Conservation (phyloP, 1,140 invertebrate genomes). For the Vanessa atalanta region DNA sequence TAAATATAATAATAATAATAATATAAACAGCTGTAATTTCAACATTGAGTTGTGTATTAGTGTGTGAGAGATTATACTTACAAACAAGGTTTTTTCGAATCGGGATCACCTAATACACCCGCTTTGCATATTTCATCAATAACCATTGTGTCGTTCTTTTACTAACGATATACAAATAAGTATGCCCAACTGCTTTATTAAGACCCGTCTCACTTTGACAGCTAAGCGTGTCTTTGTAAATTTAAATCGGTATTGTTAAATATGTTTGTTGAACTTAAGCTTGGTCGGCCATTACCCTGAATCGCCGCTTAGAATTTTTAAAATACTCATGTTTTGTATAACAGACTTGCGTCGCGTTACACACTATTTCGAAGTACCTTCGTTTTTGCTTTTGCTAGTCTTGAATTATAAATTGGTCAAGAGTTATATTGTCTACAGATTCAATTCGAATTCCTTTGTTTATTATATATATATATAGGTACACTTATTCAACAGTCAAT, state of each 20-base stretch:
- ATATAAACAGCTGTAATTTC: no score
- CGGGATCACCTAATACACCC: conserved; percentile 44
- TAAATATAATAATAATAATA: no score
- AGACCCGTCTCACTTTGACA: conserved; percentile 47
- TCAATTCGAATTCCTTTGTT: no score
- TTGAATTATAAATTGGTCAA: no score
- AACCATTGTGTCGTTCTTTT: conserved; percentile 52
- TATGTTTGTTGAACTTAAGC: conserved; percentile 27
- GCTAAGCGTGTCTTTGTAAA: conserved; percentile 46
- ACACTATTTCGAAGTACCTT: no score
- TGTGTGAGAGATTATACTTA: background rate
- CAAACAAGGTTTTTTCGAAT: conserved; percentile 16
- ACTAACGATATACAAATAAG: conserved; percentile 68
- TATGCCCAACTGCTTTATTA: conserved; percentile 46
- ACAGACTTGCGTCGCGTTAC: background rate
- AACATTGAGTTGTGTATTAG: no score
- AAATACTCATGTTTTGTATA: background rate
- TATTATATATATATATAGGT: no score
- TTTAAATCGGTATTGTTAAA: conserved; percentile 42
- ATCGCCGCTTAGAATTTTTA: conserved; percentile 13
- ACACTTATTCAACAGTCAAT: no score
- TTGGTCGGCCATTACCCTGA: conserved; percentile 21
- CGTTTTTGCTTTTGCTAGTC: no score
- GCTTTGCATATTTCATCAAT: conserved; percentile 71
- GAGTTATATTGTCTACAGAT: no score